Percentiles rank a stretch among this genome's conserved stretches.
Conservation (phyloP, 2,888 invertebrate species). For the Autographa pulchrina region DNA sequence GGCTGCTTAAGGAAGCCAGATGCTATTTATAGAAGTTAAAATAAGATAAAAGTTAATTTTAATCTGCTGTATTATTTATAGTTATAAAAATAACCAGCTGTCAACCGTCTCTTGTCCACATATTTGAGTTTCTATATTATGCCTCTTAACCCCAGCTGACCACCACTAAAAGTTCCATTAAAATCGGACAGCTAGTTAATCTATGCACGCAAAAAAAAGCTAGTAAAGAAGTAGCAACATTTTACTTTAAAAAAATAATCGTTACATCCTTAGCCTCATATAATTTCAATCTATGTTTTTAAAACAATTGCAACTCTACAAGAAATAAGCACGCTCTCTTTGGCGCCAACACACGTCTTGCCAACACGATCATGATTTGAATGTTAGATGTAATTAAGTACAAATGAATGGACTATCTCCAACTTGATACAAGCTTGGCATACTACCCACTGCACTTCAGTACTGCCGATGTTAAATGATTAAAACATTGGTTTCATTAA, state of each 20-base stretch:
- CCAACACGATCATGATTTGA: constrained; percentile 26
- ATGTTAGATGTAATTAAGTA: constrained; percentile 40
- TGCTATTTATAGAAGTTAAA: constrained; percentile 53
- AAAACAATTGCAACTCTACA: neutral
- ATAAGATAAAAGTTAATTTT: constrained; percentile 7
- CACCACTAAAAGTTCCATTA: no score
- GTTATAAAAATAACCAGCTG: no score
- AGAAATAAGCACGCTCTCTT: neutral
- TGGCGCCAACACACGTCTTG: constrained; percentile 25
- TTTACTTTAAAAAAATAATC: no score
- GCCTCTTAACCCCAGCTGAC: no score
- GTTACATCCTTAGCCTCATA: no score
- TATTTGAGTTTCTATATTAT: no score
- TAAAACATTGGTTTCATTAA: constrained; percentile 23
- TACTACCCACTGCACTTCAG: constrained; percentile 14
- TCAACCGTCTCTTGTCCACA: no score
- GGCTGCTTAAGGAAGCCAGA: constrained; percentile 54
- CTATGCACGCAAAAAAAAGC: no score
- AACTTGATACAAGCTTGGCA: constrained; percentile 27
- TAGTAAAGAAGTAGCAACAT: no score
- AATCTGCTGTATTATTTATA: neutral
- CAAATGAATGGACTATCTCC: neutral
- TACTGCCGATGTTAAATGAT: constrained; percentile 18
- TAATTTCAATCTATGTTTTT: neutral
- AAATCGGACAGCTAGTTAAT: no score